Base-by-base conservation (phyloP, 2,797 vertebrate species). In the Rhynchotus rufescens region DNA sequence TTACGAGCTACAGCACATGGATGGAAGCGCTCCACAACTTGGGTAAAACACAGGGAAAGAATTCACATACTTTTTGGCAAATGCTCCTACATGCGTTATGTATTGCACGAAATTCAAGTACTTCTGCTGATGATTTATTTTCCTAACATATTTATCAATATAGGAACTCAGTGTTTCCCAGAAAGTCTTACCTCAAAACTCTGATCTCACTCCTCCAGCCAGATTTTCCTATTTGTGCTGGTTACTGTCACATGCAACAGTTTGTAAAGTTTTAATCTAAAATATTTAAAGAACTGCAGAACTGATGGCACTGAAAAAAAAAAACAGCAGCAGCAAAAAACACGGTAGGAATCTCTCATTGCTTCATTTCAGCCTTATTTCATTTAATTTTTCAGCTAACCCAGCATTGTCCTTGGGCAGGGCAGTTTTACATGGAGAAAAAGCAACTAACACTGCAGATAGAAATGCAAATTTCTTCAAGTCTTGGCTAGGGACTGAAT, bases 1-100 rank as follows among this genome's bases (percentile, higher is more conserved):
- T n/a, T 15, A n/a, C n/a, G 57, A 51, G 65, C 61, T 21, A 23
- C 0, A 32, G 23, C 0, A 0, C 9, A 22, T 6, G 30, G 84
- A 77, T 6, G 30, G 84, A 77, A 90, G 52, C 51, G 54, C 0
- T 0, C 7, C 22, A 34, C 23, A 77, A 73, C 60, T 38, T 22
- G 21, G 54, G 38, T 67, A 67, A 52, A 86, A 72, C 21, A 38
- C 4, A 44, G 28, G 25, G 64, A 28, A 84, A 79, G 38, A 88
- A 74, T 11, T 6, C 17, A 4, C 1, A 6, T 11, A 15, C n/a
- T 67, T 36, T n/a, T 23, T 65, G 73, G 19, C 4, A 69, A 75
- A 79, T 4, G 4, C 23, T 38, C 25, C 28, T 9, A 54, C 16
- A 30, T 54, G 28, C 28, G 42, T 66, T 10, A 78, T 54, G 73